Conservation (phyloP, 2,797 vertebrate genomes). For the Diplodus sargus region DNA sequence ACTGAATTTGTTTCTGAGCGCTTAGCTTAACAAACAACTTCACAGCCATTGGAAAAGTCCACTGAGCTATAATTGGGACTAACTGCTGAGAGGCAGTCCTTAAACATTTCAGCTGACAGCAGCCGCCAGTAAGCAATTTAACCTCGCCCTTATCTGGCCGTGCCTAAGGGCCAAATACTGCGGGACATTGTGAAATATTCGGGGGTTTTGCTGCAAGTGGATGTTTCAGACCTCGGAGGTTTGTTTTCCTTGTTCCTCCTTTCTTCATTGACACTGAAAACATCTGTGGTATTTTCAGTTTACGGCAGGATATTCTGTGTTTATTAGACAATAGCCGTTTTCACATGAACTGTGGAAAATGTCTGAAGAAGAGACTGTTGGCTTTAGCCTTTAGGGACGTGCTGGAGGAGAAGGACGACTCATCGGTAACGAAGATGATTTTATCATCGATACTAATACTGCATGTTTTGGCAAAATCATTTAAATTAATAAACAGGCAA, state of each 20-base stretch:
- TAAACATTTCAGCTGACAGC: conserved; percentile 36
- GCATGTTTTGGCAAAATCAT: no score
- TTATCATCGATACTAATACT: no score
- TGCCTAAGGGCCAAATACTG: conserved; percentile 50
- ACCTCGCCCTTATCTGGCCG: conserved; percentile 34
- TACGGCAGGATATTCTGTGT: neutral
- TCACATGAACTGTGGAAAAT: no score
- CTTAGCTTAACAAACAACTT: conserved; percentile 9
- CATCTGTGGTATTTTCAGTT: neutral
- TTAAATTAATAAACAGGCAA: no score
- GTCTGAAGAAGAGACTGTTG: no score
- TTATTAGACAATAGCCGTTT: neutral
- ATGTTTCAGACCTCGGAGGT: conserved; percentile 19
- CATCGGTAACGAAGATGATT: no score
- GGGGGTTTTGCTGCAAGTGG: conserved; percentile 17
- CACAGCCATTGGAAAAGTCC: conserved; percentile 19
- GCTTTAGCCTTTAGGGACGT: no score
- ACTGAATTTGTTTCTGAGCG: conserved; percentile 25
- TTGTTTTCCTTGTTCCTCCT: neutral
- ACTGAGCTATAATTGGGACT: conserved; percentile 42
- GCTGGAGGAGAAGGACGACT: no score
- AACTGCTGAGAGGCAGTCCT: conserved; percentile 52
- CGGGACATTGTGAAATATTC: conserved; percentile 55
- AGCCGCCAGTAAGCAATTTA: conserved; percentile 42
- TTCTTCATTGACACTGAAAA: neutral